Evolutionary conservation across 1,140 invertebrate genomes (phyloP).

Genomic region (Drosophila pachea): DNA sequence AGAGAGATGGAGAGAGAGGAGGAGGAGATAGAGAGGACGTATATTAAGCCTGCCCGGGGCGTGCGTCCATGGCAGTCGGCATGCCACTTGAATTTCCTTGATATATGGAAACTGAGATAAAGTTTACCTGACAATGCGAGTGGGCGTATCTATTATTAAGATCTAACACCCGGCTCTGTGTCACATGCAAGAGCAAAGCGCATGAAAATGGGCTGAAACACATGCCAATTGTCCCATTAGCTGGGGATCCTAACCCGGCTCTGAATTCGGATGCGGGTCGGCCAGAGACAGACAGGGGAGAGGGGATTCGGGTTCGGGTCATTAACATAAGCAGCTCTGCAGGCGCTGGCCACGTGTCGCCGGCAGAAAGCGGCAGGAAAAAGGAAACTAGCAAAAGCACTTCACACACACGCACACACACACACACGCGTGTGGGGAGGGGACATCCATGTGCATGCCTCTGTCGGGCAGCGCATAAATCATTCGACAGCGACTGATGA

Average conservation of each 20-base stretch:
- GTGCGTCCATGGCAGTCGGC: conserved; percentile 9
- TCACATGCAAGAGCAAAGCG: conserved; percentile 29
- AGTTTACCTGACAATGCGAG: conserved; percentile 65
- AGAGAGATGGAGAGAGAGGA: too few relatives aligned
- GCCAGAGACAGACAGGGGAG: not conserved
- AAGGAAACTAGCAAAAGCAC: conserved; percentile 60
- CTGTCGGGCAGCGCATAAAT: conserved; percentile 54
- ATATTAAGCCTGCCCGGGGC: conserved; percentile 30
- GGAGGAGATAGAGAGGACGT: too few relatives aligned
- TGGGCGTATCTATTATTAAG: conserved; percentile 68
- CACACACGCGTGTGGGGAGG: not conserved
- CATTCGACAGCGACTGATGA: conserved; percentile 47
- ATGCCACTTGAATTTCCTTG: conserved; percentile 66
- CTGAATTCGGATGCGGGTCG: conserved; percentile 1
- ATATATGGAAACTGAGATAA: conserved; percentile 65
- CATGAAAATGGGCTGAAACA: conserved; percentile 55
- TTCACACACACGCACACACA: conserved; percentile 33
- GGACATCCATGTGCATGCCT: not conserved
- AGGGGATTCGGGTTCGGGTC: conserved; percentile 36
- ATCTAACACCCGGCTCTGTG: conserved; percentile 52
- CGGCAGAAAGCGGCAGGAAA: conserved; percentile 40
- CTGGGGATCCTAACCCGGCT: conserved; percentile 26
- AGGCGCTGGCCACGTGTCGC: conserved; percentile 65
- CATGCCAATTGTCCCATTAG: conserved; percentile 66
- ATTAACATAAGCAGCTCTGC: conserved; percentile 75